A percentile compares a stretch with the other conserved stretches of the same genome.
Conservation (phyloP, 2,888 invertebrate genomes). For the Thera britannica region DNA sequence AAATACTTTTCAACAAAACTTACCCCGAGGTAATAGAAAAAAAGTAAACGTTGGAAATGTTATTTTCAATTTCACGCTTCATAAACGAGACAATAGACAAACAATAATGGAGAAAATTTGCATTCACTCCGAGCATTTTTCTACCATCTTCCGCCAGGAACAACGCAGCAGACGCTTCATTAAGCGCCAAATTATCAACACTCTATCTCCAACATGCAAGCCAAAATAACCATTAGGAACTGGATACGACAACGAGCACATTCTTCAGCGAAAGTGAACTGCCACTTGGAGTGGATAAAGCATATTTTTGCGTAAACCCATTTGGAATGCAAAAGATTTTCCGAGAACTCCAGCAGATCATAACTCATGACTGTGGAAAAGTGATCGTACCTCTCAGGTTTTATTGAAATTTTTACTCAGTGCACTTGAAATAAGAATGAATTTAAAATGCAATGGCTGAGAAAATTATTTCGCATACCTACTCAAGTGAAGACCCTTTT, state of each 20-base stretch:
- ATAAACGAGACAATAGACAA: slow-evolving; percentile 80
- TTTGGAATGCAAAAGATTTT: slow-evolving; percentile 60
- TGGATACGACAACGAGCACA: slow-evolving; percentile 51
- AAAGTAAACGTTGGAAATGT: slow-evolving; percentile 39
- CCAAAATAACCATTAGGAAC: slow-evolving; percentile 71
- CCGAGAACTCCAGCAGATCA: slow-evolving; percentile 72
- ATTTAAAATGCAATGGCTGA: slow-evolving; percentile 26
- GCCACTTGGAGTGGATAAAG: slow-evolving; percentile 56
- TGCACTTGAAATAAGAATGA: slow-evolving; percentile 36
- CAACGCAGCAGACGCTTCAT: slow-evolving; percentile 77
- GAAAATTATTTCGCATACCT: slow-evolving; percentile 58
- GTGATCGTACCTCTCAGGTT: slow-evolving; percentile 56
- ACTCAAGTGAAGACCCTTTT: slow-evolving; percentile 68
- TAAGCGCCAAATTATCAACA: slow-evolving; percentile 81
- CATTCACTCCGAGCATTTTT: slow-evolving; percentile 77
- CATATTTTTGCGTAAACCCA: slow-evolving; percentile 59
- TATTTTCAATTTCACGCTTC: slow-evolving; percentile 67
- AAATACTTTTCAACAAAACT: neutral
- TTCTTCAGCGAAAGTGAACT: slow-evolving; percentile 47
- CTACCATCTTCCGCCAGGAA: slow-evolving; percentile 74
- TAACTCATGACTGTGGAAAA: slow-evolving; percentile 70
- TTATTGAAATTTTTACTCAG: slow-evolving; percentile 31
- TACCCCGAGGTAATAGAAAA: slow-evolving; percentile 19
- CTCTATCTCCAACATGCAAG: slow-evolving; percentile 65
- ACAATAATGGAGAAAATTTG: slow-evolving; percentile 80